Conservation (phyloP, 1,140 invertebrate species). For the Pachyrhynchus sulphureomaculatus region DNA sequence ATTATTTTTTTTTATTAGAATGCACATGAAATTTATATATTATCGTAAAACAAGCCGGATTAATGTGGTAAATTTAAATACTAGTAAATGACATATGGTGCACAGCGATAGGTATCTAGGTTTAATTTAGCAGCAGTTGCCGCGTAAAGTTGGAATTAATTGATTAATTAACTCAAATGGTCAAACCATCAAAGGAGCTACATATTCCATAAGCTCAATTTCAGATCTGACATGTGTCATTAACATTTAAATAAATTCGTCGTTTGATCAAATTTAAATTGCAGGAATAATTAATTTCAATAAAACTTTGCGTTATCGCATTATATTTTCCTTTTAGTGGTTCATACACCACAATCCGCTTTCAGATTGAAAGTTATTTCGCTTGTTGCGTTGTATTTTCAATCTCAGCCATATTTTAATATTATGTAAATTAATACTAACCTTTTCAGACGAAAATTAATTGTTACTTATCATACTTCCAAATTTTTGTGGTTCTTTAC, state of each 20-base stretch:
- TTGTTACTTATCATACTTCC: too few relatives aligned
- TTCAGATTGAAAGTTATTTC: slow-evolving; percentile 20
- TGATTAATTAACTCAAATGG: slow-evolving; percentile 14
- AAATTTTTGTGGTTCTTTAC: too few relatives aligned
- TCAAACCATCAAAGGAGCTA: slow-evolving; percentile 16
- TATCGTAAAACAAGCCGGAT: too few relatives aligned
- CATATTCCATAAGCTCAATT: slow-evolving; percentile 1
- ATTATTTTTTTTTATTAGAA: too few relatives aligned
- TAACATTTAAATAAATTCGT: slow-evolving; percentile 24
- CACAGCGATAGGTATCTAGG: slow-evolving; percentile 4
- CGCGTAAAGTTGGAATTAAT: slow-evolving; percentile 13
- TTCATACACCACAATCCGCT: slow-evolving; percentile 8
- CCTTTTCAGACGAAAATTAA: too few relatives aligned
- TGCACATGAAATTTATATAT: too few relatives aligned
- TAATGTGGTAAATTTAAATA: neutral
- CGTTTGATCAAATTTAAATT: slow-evolving; percentile 23
- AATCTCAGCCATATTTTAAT: too few relatives aligned
- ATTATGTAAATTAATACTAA: too few relatives aligned
- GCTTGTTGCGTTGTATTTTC: too few relatives aligned
- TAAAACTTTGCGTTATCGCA: slow-evolving; percentile 8
- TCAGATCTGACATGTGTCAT: slow-evolving; percentile 11
- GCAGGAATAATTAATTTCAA: slow-evolving; percentile 18
- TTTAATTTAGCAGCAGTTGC: slow-evolving; percentile 5
- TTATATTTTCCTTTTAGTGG: slow-evolving; percentile 12
- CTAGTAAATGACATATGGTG: neutral